These are phyloP conservation scores for Orcinus orca DNA, from an alignment of 2,113 vertebrate genomes.

Conservation along the genomic window DNA sequence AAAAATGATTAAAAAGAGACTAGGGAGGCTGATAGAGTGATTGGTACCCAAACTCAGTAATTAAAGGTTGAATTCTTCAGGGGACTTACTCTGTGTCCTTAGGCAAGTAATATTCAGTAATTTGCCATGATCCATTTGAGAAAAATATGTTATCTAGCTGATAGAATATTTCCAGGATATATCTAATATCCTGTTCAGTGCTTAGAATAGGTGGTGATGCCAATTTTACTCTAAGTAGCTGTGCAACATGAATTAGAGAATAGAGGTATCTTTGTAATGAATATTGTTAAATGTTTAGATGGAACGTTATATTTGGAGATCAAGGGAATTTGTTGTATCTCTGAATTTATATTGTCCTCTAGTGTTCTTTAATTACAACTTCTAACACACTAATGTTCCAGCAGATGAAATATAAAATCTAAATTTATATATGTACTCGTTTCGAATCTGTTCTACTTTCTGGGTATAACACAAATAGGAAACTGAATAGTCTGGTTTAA, in stretches of 20 bases:
- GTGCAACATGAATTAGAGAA: not conserved
- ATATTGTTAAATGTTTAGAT: not conserved
- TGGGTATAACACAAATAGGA: conserved; percentile 9
- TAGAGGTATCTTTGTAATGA: not conserved
- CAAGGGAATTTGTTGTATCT: not conserved
- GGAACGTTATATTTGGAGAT: not conserved
- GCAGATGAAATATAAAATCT: conserved; percentile 21
- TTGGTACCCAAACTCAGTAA: not conserved
- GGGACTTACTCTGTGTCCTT: not conserved
- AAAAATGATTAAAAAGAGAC: not conserved
- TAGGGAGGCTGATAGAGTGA: not conserved
- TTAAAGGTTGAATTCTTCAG: not conserved
- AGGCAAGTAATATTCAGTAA: not conserved
- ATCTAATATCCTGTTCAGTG: not conserved
- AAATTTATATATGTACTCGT: not conserved
- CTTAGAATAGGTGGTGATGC: conserved; percentile 18
- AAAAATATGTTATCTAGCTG: not conserved
- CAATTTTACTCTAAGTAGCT: conserved; percentile 9
- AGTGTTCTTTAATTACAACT: not conserved
- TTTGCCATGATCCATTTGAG: conserved; percentile 9
- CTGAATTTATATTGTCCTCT: not conserved
- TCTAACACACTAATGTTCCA: not conserved
- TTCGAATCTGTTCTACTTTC: not conserved
- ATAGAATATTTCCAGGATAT: conserved; percentile 7
- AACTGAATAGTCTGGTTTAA: conserved; percentile 41